phyloP scores from a whole-genome alignment of 2,113 vertebrate genomes.

The Isurus oxyrinchus region DNA sequence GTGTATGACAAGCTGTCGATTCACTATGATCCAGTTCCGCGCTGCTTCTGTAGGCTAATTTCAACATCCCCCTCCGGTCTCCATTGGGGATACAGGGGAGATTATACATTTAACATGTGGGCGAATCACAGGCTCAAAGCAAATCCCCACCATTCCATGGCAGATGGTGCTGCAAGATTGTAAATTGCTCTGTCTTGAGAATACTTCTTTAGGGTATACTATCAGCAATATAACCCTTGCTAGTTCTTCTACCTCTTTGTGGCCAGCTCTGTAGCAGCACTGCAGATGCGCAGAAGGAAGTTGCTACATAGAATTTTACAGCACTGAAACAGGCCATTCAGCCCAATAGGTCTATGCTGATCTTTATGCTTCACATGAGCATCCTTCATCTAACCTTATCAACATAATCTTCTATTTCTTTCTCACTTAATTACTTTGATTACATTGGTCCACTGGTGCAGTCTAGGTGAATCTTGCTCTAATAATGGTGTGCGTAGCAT shows the following conservation, averaged over 20 bases:
- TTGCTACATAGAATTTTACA: not conserved
- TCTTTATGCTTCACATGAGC: not conserved
- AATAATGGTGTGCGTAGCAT: not conserved
- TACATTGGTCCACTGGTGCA: no score
- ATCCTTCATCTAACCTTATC: not conserved
- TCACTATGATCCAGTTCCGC: not conserved
- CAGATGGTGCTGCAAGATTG: conserved; percentile 25
- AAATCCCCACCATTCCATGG: not conserved
- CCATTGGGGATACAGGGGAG: not conserved
- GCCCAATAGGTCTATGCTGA: not conserved
- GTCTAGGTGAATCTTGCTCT: not conserved
- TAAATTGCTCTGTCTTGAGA: not conserved
- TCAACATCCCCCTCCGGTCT: not conserved
- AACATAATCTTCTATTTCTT: not conserved
- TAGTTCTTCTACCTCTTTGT: not conserved
- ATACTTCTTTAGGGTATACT: not conserved
- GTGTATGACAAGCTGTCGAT: not conserved
- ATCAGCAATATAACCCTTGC: not conserved
- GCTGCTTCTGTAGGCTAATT: not conserved
- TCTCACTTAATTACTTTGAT: not conserved
- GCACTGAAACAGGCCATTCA: not conserved
- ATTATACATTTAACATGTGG: not conserved
- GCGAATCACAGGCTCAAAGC: not conserved
- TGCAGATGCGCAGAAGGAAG: not conserved
- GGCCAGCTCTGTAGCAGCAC: not conserved